Evolutionary conservation across 64 coral and sea anemone genomes (phyloP).

Genomic region (Anthopleura sola): DNA sequence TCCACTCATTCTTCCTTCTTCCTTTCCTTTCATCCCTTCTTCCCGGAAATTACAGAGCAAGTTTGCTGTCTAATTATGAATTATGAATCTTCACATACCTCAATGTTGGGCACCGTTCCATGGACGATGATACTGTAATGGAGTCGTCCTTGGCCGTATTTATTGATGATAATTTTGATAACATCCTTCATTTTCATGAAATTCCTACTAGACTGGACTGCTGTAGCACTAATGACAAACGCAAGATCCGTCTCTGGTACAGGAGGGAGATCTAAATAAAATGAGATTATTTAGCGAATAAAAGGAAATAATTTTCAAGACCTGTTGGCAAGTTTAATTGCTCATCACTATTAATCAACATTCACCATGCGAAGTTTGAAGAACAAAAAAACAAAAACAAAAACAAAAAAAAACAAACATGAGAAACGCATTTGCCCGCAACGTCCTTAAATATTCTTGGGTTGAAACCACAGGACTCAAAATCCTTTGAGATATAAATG

Average conservation of each 20-base stretch:
- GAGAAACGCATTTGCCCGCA: no score
- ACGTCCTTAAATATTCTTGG: no score
- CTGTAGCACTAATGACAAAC: slow-evolving; percentile 62
- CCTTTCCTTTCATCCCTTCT: no score
- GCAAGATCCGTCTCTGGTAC: slow-evolving; percentile 66
- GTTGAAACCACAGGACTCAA: no score
- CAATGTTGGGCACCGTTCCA: slow-evolving; percentile 24
- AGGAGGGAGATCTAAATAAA: slow-evolving; percentile 29
- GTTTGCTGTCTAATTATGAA: not conserved
- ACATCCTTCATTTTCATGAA: slow-evolving; percentile 65
- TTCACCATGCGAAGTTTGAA: no score
- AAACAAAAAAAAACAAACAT: no score
- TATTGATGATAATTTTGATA: slow-evolving; percentile 64
- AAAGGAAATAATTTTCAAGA: not conserved
- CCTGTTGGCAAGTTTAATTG: no score
- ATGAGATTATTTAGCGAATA: not conserved
- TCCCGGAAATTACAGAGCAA: not conserved
- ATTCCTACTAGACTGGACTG: slow-evolving; percentile 38
- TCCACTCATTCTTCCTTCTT: no score
- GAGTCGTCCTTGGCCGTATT: slow-evolving; percentile 55
- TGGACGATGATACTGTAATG: slow-evolving; percentile 63
- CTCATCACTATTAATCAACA: no score
- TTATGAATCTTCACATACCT: not conserved
- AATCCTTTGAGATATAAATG: no score
- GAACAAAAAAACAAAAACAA: no score